phyloP scores from a whole-genome alignment of 2,888 invertebrate species.

The Chesias legatella region DNA sequence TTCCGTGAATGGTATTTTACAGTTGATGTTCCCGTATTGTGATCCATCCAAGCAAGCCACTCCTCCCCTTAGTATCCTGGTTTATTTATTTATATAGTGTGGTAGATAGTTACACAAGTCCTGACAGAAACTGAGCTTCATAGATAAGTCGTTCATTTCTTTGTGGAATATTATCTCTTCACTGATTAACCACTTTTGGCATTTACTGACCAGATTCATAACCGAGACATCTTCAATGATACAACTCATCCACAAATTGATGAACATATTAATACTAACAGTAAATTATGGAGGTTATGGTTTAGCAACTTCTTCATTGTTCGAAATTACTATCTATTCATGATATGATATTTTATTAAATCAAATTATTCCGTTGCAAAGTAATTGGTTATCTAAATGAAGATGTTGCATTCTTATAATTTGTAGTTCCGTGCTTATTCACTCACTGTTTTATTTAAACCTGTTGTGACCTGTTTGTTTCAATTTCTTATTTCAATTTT shows the following conservation, averaged over 20 bases:
- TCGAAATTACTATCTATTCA: conserved; percentile 13
- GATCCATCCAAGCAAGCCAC: conserved; percentile 43
- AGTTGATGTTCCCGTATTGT: conserved; percentile 33
- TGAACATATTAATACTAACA: conserved; percentile 52
- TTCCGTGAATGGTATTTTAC: conserved; percentile 36
- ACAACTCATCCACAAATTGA: conserved; percentile 51
- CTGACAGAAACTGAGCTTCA: conserved; percentile 76
- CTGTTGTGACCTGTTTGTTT: conserved; percentile 57
- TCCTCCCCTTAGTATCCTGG: conserved; percentile 34
- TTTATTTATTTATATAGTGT: conserved; percentile 40
- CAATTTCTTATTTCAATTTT: conserved; percentile 29
- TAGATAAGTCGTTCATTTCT: conserved; percentile 61
- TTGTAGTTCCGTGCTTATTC: conserved; percentile 67
- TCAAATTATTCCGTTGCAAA: neutral
- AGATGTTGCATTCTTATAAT: conserved; percentile 48
- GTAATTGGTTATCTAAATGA: conserved; percentile 38
- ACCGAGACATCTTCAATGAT: conserved; percentile 16
- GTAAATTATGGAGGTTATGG: conserved; percentile 61
- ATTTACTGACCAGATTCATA: conserved; percentile 16
- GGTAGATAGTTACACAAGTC: conserved; percentile 63
- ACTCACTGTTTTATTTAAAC: conserved; percentile 72
- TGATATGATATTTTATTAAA: neutral
- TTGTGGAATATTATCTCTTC: conserved; percentile 45
- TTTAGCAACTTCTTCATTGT: conserved; percentile 55
- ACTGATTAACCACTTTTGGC: conserved; percentile 18